phyloP scores from a whole-genome alignment of 2,113 vertebrate species.

The Rhodinocichla rosea region DNA sequence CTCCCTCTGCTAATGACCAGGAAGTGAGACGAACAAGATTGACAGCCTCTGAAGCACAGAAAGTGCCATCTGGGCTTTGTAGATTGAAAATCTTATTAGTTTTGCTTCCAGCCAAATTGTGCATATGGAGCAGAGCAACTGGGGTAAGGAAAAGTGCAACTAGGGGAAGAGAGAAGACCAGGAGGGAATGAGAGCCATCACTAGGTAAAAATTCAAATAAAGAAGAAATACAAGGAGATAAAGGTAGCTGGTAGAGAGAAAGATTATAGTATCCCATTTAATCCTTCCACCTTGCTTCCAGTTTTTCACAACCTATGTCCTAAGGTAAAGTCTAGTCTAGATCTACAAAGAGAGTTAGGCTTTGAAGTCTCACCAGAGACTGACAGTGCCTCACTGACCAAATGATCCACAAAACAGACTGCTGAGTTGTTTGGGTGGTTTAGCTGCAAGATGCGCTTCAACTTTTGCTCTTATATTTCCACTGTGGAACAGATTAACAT shows the following conservation, averaged over 20 bases:
- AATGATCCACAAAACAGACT: not conserved
- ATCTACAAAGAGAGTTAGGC: not conserved
- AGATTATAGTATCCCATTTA: not conserved
- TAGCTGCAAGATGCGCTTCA: not conserved
- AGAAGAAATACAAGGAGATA: not conserved
- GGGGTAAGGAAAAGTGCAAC: not conserved
- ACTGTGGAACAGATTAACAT: not conserved
- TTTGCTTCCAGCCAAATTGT: constrained; percentile 29
- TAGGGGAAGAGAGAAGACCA: not conserved
- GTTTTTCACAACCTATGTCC: not conserved
- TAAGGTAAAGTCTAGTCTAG: not conserved
- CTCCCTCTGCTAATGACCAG: constrained; percentile 38
- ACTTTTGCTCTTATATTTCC: not conserved
- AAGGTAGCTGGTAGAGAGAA: not conserved
- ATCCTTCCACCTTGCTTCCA: not conserved
- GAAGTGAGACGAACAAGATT: constrained; percentile 55
- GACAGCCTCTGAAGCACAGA: constrained; percentile 36
- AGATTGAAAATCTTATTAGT: constrained; percentile 64
- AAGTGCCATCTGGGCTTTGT: constrained; percentile 46
- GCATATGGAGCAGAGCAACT: not conserved
- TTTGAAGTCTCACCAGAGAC: not conserved
- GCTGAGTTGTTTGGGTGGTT: not conserved
- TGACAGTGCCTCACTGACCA: not conserved
- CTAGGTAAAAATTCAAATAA: not conserved
- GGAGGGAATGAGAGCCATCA: not conserved